Evolutionary conservation across 2,113 vertebrate species (phyloP).

Genomic region (Beaufortia kweichowensis): DNA sequence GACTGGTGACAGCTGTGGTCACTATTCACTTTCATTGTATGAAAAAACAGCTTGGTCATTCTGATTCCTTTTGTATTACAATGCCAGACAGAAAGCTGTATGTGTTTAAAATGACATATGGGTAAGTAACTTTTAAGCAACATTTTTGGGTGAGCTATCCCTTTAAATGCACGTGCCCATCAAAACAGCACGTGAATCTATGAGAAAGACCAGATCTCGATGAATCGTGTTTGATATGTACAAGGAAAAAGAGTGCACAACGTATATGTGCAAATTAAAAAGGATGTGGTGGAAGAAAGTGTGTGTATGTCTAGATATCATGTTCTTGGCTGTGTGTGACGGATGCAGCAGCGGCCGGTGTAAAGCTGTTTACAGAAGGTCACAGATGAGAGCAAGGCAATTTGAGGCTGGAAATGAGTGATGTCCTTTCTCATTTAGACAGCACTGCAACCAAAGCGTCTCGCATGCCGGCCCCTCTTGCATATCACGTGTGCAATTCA

Average conservation of each 20-base stretch:
- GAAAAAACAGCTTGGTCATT: too few species aligned
- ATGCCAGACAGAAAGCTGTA: too few species aligned
- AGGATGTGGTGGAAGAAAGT: not conserved
- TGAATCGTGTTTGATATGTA: slow-evolving; percentile 14
- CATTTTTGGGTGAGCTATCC: too few species aligned
- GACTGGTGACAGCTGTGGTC: too few species aligned
- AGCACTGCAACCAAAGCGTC: slow-evolving; percentile 51
- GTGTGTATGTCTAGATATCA: slow-evolving; percentile 26
- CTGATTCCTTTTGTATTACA: too few species aligned
- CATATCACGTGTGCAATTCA: slow-evolving; percentile 22
- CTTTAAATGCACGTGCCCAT: slow-evolving; percentile 9
- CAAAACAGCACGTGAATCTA: not conserved
- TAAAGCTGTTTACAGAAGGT: slow-evolving; percentile 73
- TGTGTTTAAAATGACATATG: too few species aligned
- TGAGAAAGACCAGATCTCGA: not conserved
- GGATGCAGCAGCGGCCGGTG: slow-evolving; percentile 36
- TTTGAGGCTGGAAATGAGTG: slow-evolving; percentile 79
- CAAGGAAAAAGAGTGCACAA: not conserved
- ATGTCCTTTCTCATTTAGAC: slow-evolving; percentile 77
- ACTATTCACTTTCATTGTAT: too few species aligned
- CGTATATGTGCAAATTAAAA: not conserved
- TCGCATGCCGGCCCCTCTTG: slow-evolving; percentile 10
- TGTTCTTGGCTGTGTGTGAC: slow-evolving; percentile 18
- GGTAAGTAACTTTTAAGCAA: too few species aligned
- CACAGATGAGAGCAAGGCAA: slow-evolving; percentile 78